phyloP scores from a whole-genome alignment of 2,113 vertebrate species.

The Phylloscopus trochilus region DNA sequence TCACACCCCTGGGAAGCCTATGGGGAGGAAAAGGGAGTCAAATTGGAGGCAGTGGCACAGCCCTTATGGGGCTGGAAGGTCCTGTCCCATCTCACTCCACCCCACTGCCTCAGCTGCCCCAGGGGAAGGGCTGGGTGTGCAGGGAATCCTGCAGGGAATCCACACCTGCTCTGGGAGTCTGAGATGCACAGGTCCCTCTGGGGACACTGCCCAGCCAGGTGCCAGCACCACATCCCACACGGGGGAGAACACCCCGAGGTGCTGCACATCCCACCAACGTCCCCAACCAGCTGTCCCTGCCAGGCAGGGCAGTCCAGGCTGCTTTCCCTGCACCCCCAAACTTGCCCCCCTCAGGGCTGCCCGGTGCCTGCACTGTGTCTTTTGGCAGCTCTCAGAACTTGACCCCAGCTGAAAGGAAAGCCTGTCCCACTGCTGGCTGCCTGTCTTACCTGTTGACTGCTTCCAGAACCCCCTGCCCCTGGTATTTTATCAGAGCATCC shows the following conservation, averaged over 20 bases:
- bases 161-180: neutral
- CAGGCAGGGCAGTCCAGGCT: neutral
- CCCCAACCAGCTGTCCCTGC: neutral
- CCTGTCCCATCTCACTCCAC: neutral
- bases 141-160: neutral
- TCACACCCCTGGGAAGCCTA: fast-evolving
- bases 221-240: fast-evolving
- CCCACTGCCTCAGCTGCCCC: neutral
- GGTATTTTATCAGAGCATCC: slow-evolving; percentile 24
- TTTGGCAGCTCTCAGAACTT: slow-evolving; percentile 7
- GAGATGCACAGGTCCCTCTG: neutral
- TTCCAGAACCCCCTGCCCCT: slow-evolving; percentile 33
- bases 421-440: neutral
- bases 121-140: neutral
- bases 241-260: fast-evolving
- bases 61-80: neutral
- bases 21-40: neutral
- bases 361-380: neutral
- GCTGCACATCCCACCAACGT: fast-evolving
- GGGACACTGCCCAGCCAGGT: neutral
- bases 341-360: neutral
- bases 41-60: neutral
- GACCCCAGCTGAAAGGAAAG: slow-evolving; percentile 32
- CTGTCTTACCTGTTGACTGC: slow-evolving; percentile 51
- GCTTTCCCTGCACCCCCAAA: neutral